Evolutionary conservation across 2,888 invertebrate genomes (phyloP).

Genomic region (Flexamia atlantica): DNA sequence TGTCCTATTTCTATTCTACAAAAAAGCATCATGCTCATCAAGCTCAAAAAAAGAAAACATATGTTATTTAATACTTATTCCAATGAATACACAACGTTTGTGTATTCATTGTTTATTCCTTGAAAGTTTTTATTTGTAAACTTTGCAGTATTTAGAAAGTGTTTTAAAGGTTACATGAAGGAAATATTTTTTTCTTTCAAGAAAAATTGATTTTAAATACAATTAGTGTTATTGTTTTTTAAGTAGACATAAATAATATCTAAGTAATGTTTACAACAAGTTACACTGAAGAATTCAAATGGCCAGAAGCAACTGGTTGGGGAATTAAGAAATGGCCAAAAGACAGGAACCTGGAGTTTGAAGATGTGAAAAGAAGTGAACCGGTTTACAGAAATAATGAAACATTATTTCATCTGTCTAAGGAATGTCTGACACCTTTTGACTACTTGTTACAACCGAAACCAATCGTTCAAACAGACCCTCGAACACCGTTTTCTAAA

Average conservation of each 20-base stretch:
- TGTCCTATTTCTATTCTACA: too few species aligned
- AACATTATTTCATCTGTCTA: neutral
- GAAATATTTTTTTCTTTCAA: too few species aligned
- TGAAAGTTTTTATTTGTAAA: too few species aligned
- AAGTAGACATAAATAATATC: neutral
- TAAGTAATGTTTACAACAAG: slow-evolving; percentile 28
- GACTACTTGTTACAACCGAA: slow-evolving; percentile 11
- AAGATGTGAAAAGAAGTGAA: neutral
- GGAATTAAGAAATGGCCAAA: slow-evolving; percentile 18
- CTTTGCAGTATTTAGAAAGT: too few species aligned
- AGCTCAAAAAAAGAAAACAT: too few species aligned
- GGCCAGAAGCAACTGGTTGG: slow-evolving; percentile 41
- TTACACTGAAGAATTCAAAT: slow-evolving; percentile 35
- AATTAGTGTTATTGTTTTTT: neutral
- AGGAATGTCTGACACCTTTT: slow-evolving; percentile 17
- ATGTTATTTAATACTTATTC: too few species aligned
- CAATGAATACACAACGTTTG: too few species aligned
- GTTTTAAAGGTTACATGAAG: too few species aligned
- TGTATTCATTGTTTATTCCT: too few species aligned
- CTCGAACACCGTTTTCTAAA: neutral
- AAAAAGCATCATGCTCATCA: too few species aligned
- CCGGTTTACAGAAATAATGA: slow-evolving; percentile 28
- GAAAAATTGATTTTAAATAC: too few species aligned
- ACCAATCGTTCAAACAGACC: slow-evolving; percentile 26
- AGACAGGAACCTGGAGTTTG: slow-evolving; percentile 7